These are phyloP conservation scores for Zapornia atra DNA, from an alignment of 2,113 vertebrate species.

Conservation along the genomic window DNA sequence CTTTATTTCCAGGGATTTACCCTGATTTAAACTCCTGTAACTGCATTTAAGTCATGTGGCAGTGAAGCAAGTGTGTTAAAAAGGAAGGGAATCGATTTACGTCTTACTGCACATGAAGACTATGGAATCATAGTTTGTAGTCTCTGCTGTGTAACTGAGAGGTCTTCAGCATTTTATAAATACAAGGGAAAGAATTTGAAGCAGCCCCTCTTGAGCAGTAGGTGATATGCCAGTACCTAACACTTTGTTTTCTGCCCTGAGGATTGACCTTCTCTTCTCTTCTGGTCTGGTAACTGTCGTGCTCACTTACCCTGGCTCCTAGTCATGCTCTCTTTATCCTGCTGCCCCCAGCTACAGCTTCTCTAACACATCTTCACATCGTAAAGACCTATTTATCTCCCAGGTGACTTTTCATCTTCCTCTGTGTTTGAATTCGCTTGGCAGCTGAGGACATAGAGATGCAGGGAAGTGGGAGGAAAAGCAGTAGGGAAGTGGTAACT, in stretches of 20 bases:
- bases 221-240: background rate
- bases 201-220: background rate
- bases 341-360: background rate
- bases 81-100: background rate
- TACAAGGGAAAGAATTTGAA: background rate
- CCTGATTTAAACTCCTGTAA: background rate
- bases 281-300: background rate
- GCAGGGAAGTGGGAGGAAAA: background rate
- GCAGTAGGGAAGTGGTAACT: background rate
- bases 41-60: rapidly evolving
- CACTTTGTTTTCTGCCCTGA: background rate
- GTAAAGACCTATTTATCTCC: background rate
- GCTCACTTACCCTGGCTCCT: background rate
- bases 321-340: background rate
- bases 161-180: background rate
- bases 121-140: background rate
- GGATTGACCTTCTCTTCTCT: background rate
- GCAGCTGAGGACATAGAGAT: background rate
- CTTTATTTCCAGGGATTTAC: background rate
- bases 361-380: background rate
- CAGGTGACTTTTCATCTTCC: background rate
- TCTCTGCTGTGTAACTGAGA: background rate
- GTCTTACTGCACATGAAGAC: background rate
- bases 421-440: background rate
- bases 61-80: background rate